Evolutionary conservation across 2,113 vertebrate species (phyloP), one percentile per base, ranked within the genome.

Genomic region (Gasterosteus nipponicus): DNA sequence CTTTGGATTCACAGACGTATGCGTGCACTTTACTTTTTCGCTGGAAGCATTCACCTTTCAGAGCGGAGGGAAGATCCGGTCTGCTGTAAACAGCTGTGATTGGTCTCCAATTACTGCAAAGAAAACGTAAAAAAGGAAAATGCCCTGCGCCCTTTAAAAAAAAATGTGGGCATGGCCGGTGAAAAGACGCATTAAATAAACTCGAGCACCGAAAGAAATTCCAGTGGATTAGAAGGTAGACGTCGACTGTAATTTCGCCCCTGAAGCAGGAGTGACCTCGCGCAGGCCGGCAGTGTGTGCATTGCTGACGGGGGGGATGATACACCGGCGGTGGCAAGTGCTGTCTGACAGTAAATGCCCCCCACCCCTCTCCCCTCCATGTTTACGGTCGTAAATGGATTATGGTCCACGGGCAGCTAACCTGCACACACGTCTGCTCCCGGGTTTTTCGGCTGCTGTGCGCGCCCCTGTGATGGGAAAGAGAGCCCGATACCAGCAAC

Each of bases 381-480:
- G 89, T 93, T 90, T 86, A 88, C 86, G 78, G 69, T 89, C 74
- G 22, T 92, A 92, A 92, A 88, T 76, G 90, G 90, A 93, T 93
- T 91, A 93, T 59, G 26, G 83, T 87, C 69, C 78, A 87, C 6
- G 84, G 85, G 81, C 76, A 73, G 80, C 77, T 84, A 78, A 69
- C 85, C 81, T 73, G 60, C 75, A 46, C 81, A 79, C 80, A 77
- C 6, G 72, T 72, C 86, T 72, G 77, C 84, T 85, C 74, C 26
- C 5, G 19, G 73, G 47, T 82, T 84, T 75, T 67, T 3, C 33
- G 33, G 33, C 33, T 26, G 22, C 3, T 35, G 33, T 58, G 35
- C 14, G 66, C 11, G 19, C 53, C 44, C 54, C 73, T 41, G 46
- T 75, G 84, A 71, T 67, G 84, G 84, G 8, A 76, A 84, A 84